Evolutionary conservation across 2,113 vertebrate species (phyloP).

Genomic region (Gavialis gangeticus): DNA sequence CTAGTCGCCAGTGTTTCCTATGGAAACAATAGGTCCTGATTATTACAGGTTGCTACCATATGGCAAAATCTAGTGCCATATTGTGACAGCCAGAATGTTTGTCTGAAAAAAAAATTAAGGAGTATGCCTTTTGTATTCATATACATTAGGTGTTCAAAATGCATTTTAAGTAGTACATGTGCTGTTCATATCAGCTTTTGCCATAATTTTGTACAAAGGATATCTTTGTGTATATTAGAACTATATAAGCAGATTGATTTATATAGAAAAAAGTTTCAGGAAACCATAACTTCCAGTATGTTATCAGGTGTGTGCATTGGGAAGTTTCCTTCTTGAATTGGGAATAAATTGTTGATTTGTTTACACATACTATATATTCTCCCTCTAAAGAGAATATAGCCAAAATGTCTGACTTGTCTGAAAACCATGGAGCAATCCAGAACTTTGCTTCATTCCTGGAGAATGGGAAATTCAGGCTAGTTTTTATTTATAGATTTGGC

Average conservation of each 20-base stretch:
- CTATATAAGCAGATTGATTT: background rate
- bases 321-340: conserved; percentile 8
- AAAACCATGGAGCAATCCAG: background rate
- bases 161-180: background rate
- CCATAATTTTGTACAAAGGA: background rate
- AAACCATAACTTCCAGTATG: background rate
- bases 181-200: background rate
- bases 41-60: background rate
- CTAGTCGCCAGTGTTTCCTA: conserved; percentile 45
- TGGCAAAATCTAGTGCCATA: background rate
- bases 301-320: conserved; percentile 13
- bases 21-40: conserved; percentile 55
- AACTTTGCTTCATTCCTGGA: conserved; percentile 9
- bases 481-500: conserved; percentile 10
- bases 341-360: background rate
- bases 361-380: background rate
- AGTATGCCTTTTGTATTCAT: background rate
- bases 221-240: background rate
- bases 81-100: background rate
- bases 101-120: background rate
- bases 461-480: background rate
- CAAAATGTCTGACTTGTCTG: conserved; percentile 17
- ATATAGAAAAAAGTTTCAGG: background rate
- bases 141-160: background rate
- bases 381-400: background rate